Evolutionary conservation across 2,888 invertebrate species (phyloP).

Genomic region (Drosophila trichaetosa): DNA sequence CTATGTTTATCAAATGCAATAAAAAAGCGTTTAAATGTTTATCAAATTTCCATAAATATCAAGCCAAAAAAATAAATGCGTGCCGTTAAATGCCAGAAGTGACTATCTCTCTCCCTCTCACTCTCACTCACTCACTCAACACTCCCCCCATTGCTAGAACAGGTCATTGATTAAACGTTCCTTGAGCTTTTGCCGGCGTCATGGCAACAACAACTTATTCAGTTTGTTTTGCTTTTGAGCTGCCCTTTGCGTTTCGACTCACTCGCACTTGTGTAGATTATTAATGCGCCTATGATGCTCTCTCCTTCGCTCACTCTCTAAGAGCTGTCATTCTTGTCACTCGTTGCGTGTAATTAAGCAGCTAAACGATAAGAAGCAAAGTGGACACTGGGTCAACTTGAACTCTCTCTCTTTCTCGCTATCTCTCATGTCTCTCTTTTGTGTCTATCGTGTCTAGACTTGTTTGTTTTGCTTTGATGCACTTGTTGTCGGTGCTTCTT

Average conservation of each 20-base stretch:
- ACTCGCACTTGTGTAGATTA: conserved; percentile 25
- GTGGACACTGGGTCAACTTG: conserved; percentile 74
- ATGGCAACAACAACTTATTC: conserved; percentile 55
- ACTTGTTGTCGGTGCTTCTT: conserved; percentile 53
- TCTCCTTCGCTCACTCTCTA: conserved; percentile 7
- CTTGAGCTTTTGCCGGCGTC: conserved; percentile 45
- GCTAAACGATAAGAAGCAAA: conserved; percentile 62
- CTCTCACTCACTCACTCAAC: neutral
- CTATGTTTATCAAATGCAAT: conserved; percentile 36
- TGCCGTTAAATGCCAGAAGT: conserved; percentile 38
- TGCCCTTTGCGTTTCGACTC: conserved; percentile 50
- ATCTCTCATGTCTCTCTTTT: conserved; percentile 9
- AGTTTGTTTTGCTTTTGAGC: conserved; percentile 28
- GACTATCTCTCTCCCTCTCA: conserved; percentile 3
- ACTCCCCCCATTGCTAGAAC: conserved; percentile 1
- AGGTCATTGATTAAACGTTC: conserved; percentile 73
- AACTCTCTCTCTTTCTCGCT: conserved; percentile 10
- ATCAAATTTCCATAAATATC: conserved; percentile 74
- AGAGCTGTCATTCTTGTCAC: conserved; percentile 11
- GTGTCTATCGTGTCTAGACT: conserved; percentile 33
- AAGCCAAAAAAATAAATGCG: conserved; percentile 30
- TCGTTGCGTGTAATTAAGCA: conserved; percentile 67
- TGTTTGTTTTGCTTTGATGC: conserved; percentile 52
- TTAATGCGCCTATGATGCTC: neutral
- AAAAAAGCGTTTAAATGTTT: conserved; percentile 56